phyloP scores from a whole-genome alignment of 2,113 vertebrate genomes.

The Triplophysa dalaica region DNA sequence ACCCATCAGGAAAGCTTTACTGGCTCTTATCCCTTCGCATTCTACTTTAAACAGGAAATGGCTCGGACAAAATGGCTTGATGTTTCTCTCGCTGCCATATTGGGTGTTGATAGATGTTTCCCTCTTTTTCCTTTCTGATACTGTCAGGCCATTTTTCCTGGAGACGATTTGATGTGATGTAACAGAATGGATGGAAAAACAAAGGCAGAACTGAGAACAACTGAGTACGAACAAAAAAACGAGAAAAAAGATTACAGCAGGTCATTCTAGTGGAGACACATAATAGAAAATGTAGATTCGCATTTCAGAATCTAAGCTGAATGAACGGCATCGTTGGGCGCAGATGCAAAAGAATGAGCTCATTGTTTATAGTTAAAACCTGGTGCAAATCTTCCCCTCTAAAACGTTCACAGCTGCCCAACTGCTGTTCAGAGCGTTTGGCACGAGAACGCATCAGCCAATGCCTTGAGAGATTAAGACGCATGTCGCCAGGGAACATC shows the following conservation, averaged over 20 bases:
- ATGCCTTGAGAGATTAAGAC: constrained; percentile 16
- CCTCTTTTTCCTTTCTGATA: constrained; percentile 14
- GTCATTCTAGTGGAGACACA: too few species aligned
- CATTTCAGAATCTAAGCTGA: neutral
- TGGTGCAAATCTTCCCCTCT: constrained; percentile 71
- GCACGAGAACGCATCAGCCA: neutral
- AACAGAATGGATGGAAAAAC: constrained; percentile 12
- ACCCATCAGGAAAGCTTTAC: constrained; percentile 34
- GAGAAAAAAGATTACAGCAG: neutral
- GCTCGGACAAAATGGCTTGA: constrained; percentile 34
- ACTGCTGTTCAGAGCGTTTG: constrained; percentile 32
- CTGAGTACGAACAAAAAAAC: neutral
- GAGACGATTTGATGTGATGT: constrained; percentile 4
- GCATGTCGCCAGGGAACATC: constrained; percentile 6
- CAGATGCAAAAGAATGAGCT: constrained; percentile 77
- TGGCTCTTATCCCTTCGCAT: constrained; percentile 39
- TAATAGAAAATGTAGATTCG: neutral
- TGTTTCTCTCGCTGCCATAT: constrained; percentile 23
- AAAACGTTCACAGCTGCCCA: constrained; percentile 73
- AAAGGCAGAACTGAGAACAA: neutral
- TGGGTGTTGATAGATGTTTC: constrained; percentile 34
- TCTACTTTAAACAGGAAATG: constrained; percentile 42
- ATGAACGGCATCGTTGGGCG: constrained; percentile 49
- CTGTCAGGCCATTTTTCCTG: constrained; percentile 23
- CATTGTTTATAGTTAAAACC: constrained; percentile 74